These are phyloP conservation scores for Glaucidium brasilianum DNA, from an alignment of 2,113 vertebrate genomes.

Conservation along the genomic window DNA sequence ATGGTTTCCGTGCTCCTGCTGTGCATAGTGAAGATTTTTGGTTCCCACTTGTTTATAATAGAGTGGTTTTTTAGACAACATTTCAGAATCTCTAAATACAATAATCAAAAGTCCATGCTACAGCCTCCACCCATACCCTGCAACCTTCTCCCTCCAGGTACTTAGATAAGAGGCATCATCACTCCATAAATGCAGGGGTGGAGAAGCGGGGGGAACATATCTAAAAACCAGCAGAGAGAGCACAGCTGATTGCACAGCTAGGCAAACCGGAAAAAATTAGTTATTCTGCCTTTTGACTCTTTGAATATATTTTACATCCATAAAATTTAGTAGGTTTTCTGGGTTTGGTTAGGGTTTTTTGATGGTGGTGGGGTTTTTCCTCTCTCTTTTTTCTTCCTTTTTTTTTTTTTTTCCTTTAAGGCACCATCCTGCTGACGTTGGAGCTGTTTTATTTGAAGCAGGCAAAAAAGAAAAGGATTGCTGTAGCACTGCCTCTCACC, in stretches of 20 bases:
- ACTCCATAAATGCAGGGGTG: fast-evolving
- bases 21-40: background rate
- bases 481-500: background rate
- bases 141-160: background rate
- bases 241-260: background rate
- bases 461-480: background rate
- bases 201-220: fast-evolving
- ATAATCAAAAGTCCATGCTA: background rate
- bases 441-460: background rate
- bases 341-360: too few relatives aligned
- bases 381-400: background rate
- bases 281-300: background rate
- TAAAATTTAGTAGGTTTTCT: background rate
- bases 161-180: background rate
- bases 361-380: too few relatives aligned
- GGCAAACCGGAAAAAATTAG: slow-evolving; percentile 8
- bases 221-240: background rate
- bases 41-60: background rate
- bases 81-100: background rate
- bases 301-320: background rate
- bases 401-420: background rate
- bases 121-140: background rate
- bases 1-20: background rate
- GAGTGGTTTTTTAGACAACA: background rate
- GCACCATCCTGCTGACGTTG: background rate